A percentile compares a stretch with the other conserved stretches of the same genome.
phyloP scores from a whole-genome alignment of 2,113 vertebrate species.

The Xiphias gladius region DNA sequence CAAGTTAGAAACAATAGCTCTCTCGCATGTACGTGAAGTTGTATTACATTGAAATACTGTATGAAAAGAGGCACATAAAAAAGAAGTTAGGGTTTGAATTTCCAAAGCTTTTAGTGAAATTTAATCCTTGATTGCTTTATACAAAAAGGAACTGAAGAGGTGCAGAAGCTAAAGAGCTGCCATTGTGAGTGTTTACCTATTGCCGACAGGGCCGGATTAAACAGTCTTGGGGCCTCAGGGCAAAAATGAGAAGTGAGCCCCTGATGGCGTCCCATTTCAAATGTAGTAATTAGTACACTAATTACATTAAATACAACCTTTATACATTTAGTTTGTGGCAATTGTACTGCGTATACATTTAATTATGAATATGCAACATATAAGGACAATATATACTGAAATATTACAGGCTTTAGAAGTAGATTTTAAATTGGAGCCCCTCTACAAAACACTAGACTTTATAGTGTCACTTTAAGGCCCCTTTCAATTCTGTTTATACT shows the following conservation, averaged over 20 bases:
- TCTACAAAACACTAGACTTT: background rate
- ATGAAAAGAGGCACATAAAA: conserved; percentile 2
- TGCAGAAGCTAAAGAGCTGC: background rate
- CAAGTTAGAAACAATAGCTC: conserved; percentile 12
- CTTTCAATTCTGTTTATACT: background rate
- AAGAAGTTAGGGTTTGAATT: background rate
- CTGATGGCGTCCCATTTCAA: too few species aligned
- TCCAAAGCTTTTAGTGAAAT: background rate
- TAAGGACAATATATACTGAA: background rate
- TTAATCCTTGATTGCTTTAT: background rate
- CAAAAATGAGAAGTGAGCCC: background rate
- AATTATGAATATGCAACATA: background rate
- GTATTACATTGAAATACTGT: background rate
- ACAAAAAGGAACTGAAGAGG: background rate
- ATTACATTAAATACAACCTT: too few species aligned
- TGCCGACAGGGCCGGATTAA: background rate
- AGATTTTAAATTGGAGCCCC: background rate
- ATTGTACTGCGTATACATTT: background rate
- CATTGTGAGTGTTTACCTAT: background rate
- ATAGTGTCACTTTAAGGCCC: background rate
- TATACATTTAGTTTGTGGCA: background rate
- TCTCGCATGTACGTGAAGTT: background rate
- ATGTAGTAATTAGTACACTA: background rate
- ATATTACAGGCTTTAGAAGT: background rate
- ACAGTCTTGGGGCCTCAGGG: background rate